Conservation (phyloP, 1,140 invertebrate genomes). For the Homalodisca vitripennis region DNA sequence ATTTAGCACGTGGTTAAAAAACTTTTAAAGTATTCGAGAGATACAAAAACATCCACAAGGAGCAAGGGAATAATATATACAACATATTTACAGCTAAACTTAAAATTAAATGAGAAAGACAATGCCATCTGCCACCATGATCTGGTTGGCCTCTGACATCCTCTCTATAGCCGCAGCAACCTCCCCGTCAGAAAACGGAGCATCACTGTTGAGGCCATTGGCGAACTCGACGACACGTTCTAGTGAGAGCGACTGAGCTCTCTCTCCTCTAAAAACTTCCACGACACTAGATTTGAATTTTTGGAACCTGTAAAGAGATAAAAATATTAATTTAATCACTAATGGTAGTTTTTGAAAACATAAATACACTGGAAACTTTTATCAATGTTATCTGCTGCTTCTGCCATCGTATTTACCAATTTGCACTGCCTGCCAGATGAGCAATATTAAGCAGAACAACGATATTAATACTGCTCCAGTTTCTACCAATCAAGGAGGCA, state of each 20-base stretch:
- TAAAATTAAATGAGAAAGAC: constrained; percentile 78
- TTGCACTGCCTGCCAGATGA: no score
- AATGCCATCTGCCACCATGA: constrained; percentile 87
- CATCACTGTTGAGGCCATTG: constrained; percentile 56
- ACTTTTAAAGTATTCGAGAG: no score
- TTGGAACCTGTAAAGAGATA: constrained; percentile 59
- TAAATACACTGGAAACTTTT: no score
- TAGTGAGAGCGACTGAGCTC: constrained; percentile 65
- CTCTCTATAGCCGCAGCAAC: constrained; percentile 71
- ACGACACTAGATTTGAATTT: constrained; percentile 64
- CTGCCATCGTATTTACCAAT: no score
- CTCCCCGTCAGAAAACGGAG: constrained; percentile 67
- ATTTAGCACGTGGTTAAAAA: no score
- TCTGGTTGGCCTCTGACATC: constrained; percentile 88
- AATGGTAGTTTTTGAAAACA: no score
- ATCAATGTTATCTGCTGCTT: no score
- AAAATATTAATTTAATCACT: no score
- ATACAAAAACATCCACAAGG: no score
- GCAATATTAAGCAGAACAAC: no score
- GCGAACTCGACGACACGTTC: constrained; percentile 58
- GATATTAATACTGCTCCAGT: no score
- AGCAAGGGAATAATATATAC: background rate
- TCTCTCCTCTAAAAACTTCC: constrained; percentile 65
- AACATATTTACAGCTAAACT: background rate
- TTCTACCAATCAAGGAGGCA: no score